Percentiles rank a stretch among this genome's conserved stretches.
Conservation (phyloP, 2,113 vertebrate genomes). For the Apaloderma vittatum region DNA sequence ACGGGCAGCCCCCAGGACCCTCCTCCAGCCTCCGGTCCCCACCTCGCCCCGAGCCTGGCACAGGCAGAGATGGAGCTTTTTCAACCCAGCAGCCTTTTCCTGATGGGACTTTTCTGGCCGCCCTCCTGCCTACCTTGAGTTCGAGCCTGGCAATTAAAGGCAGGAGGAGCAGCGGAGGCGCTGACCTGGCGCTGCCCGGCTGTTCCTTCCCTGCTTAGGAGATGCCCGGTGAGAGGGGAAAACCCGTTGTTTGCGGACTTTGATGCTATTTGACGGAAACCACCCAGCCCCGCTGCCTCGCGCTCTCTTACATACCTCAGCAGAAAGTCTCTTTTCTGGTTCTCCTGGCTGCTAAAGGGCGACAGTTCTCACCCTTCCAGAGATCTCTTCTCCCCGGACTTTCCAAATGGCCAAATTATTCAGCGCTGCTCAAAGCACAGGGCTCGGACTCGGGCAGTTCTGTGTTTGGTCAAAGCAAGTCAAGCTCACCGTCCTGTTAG, state of each 20-base stretch:
- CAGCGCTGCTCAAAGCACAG: background rate
- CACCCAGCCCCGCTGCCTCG: background rate
- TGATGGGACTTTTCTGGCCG: no score
- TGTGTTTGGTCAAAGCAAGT: background rate
- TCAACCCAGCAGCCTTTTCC: background rate
- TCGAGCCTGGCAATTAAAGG: background rate
- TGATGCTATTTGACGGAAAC: background rate
- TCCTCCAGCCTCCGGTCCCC: background rate
- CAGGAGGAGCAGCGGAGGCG: background rate
- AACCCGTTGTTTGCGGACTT: background rate
- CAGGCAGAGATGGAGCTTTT: background rate
- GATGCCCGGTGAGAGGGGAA: background rate
- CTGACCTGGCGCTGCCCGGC: background rate
- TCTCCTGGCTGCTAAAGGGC: background rate
- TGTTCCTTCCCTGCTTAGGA: background rate
- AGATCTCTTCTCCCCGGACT: accelerated
- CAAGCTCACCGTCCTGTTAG: accelerated
- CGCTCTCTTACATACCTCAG: background rate
- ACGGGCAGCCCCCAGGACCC: background rate
- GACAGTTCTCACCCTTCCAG: accelerated
- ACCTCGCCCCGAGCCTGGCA: background rate
- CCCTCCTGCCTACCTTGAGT: background rate
- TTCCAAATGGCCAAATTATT: background rate
- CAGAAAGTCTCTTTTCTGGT: background rate
- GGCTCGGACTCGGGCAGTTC: background rate